These are phyloP conservation scores for Parotocinclus haroldoi DNA, from an alignment of 2,797 vertebrate genomes.

Conservation along the genomic window DNA sequence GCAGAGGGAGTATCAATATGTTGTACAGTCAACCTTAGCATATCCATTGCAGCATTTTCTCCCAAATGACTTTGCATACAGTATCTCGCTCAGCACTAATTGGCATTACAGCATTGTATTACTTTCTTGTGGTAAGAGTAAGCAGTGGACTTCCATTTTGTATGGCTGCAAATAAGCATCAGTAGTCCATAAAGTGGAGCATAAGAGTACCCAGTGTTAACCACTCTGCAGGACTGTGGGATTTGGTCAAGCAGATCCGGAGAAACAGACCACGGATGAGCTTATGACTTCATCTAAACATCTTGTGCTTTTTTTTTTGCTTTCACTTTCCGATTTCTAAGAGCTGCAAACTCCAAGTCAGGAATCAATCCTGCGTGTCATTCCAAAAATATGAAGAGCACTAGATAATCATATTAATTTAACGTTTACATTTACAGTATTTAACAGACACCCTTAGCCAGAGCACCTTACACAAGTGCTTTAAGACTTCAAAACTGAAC, in stretches of 20 bases:
- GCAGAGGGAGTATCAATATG: constrained; percentile 28
- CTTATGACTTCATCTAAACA: too few relatives aligned
- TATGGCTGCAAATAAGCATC: constrained; percentile 38
- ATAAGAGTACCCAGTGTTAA: not conserved
- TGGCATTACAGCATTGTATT: constrained; percentile 50
- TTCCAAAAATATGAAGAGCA: too few relatives aligned
- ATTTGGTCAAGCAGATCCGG: constrained; percentile 7
- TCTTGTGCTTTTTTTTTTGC: too few relatives aligned
- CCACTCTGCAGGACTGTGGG: constrained; percentile 10
- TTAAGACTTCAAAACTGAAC: too few relatives aligned
- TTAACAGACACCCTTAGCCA: too few relatives aligned
- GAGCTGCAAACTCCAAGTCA: too few relatives aligned
- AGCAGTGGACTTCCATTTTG: constrained; percentile 20
- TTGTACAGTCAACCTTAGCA: constrained; percentile 14
- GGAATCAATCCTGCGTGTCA: too few relatives aligned
- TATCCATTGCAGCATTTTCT: constrained; percentile 29
- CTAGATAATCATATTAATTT: too few relatives aligned
- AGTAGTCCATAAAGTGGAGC: constrained; percentile 40
- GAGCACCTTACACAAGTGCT: too few relatives aligned
- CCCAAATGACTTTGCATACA: constrained; percentile 32
- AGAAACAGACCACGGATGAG: not conserved
- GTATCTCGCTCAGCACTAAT: constrained; percentile 54
- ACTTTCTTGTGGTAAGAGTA: constrained; percentile 33
- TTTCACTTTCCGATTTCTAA: too few relatives aligned
- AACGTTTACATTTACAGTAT: too few relatives aligned